phyloP scores from a whole-genome alignment of 2,797 vertebrate species.

The Danio jaintianensis region DNA sequence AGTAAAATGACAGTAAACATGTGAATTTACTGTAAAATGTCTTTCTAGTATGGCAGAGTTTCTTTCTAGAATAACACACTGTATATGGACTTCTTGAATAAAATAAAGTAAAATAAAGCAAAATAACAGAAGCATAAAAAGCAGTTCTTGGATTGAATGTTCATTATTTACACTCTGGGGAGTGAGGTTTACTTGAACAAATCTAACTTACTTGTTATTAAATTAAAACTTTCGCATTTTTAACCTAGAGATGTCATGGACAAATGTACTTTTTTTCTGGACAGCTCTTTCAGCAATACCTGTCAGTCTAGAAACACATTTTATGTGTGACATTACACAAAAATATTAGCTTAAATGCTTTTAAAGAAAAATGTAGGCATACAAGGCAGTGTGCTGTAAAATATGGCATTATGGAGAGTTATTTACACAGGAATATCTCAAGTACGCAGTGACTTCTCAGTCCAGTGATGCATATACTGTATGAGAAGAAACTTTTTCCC shows the following conservation, averaged over 20 bases:
- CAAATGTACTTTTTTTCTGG: not conserved
- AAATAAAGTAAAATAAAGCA: too few relatives aligned
- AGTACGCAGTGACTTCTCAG: not conserved
- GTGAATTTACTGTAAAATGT: too few relatives aligned
- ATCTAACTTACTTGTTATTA: too few relatives aligned
- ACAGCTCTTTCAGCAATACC: not conserved
- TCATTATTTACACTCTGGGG: too few relatives aligned
- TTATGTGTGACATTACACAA: not conserved
- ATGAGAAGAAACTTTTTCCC: not conserved
- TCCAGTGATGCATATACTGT: not conserved
- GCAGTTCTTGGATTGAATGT: too few relatives aligned
- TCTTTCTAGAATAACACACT: too few relatives aligned
- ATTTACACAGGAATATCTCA: not conserved
- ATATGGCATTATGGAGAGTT: not conserved
- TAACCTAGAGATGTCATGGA: not conserved
- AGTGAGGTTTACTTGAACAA: too few relatives aligned
- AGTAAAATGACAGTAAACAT: too few relatives aligned
- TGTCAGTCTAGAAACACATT: not conserved
- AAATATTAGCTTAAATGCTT: not conserved
- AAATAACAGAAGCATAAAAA: too few relatives aligned
- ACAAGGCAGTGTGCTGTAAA: slow-evolving; percentile 3
- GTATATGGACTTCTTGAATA: too few relatives aligned
- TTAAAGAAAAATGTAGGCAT: slow-evolving; percentile 16
- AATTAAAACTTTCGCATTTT: too few relatives aligned
- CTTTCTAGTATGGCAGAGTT: too few relatives aligned